Conservation (phyloP, 1,140 invertebrate species). For the Proctacanthus coquilletti region DNA sequence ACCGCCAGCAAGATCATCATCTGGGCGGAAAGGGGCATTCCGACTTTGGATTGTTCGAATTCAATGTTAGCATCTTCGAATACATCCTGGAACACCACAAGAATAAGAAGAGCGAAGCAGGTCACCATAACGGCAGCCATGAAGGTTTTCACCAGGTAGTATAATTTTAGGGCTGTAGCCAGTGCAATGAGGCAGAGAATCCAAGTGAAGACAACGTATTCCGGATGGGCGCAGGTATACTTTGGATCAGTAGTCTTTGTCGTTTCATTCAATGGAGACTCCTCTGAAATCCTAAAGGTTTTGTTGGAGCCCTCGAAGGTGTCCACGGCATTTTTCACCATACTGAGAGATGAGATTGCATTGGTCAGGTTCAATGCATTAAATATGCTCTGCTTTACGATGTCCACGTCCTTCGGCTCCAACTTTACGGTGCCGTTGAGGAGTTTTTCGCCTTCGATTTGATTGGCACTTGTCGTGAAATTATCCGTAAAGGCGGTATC, state of each 20-base stretch:
- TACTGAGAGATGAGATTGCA: neutral
- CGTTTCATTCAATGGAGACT: neutral
- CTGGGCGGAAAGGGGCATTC: slow-evolving; percentile 51
- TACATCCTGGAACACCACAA: slow-evolving; percentile 35
- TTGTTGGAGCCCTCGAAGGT: neutral
- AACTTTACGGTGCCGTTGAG: slow-evolving; percentile 7
- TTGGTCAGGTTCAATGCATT: slow-evolving; percentile 15
- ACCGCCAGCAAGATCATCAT: slow-evolving; percentile 67
- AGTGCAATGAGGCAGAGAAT: slow-evolving; percentile 79
- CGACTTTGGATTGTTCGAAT: slow-evolving; percentile 12
- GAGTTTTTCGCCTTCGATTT: too few relatives aligned
- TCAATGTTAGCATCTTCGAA: slow-evolving; percentile 16
- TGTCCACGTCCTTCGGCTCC: slow-evolving; percentile 12
- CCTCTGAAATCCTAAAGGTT: neutral
- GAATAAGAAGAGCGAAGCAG: slow-evolving; percentile 52
- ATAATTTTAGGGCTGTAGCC: slow-evolving; percentile 82
- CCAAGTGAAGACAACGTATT: slow-evolving; percentile 88
- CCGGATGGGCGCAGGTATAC: slow-evolving; percentile 44
- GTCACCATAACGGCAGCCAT: slow-evolving; percentile 60
- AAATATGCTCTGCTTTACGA: slow-evolving; percentile 15
- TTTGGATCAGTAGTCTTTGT: neutral
- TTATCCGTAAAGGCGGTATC: slow-evolving; percentile 15
- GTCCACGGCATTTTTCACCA: neutral
- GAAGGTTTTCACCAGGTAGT: slow-evolving; percentile 77
- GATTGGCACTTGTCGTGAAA: slow-evolving; percentile 4